A percentile compares a stretch with the other conserved stretches of the same genome.
Conservation (phyloP, 2,113 vertebrate species). For the Falcunculus frontatus region DNA sequence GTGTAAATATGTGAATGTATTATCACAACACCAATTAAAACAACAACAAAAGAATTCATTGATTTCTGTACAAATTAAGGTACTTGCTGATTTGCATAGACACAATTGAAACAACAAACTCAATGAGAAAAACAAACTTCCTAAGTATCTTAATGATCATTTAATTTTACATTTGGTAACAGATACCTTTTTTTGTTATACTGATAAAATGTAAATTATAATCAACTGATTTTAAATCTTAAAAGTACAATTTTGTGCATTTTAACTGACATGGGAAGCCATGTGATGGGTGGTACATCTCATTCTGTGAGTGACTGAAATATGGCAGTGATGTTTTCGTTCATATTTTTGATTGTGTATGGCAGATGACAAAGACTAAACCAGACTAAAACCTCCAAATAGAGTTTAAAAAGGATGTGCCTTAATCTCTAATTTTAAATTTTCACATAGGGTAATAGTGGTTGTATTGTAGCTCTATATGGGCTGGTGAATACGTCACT, state of each 20-base stretch:
- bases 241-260: not conserved
- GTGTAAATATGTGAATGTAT: constrained; percentile 26
- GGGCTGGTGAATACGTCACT: not conserved
- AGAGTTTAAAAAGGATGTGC: not conserved
- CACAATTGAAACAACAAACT: constrained; percentile 63
- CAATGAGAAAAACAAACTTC: constrained; percentile 52
- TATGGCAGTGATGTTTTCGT: not conserved
- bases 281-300: not conserved
- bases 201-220: constrained; percentile 61
- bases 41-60: constrained; percentile 30
- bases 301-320: not conserved
- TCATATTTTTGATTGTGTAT: not conserved
- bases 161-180: constrained; percentile 72
- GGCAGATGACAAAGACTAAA: not conserved
- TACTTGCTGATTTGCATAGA: constrained; percentile 54
- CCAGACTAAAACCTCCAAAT: not conserved
- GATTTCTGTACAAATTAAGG: constrained; percentile 56
- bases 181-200: not conserved
- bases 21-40: not conserved
- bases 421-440: not conserved
- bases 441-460: accelerated
- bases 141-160: constrained; percentile 65
- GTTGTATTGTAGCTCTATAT: not conserved
- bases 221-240: constrained; percentile 55
- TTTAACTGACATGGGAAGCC: constrained; percentile 6